These are phyloP conservation scores for Siniperca scherzeri DNA, from an alignment of 2,797 vertebrate genomes.

Conservation along the genomic window DNA sequence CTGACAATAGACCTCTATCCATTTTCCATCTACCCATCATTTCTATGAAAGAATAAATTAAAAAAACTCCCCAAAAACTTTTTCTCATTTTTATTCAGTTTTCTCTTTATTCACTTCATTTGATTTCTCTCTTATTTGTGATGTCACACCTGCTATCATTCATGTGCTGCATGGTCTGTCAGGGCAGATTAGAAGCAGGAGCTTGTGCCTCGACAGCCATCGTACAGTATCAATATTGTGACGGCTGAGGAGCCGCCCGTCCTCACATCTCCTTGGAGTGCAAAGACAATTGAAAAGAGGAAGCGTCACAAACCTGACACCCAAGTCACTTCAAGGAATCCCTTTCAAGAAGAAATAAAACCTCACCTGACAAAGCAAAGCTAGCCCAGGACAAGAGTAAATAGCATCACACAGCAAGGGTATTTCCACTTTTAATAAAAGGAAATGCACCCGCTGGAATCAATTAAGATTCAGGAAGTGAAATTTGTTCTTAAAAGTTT, in stretches of 20 bases:
- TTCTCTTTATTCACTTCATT: slow-evolving; percentile 70
- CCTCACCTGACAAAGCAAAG: slow-evolving; percentile 87
- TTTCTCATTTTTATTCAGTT: slow-evolving; percentile 66
- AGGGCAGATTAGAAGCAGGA: slow-evolving; percentile 85
- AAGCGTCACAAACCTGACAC: slow-evolving; percentile 88
- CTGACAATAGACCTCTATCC: slow-evolving; percentile 55
- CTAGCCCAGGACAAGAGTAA: slow-evolving; percentile 84
- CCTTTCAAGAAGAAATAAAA: slow-evolving; percentile 88
- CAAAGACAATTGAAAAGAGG: slow-evolving; percentile 88
- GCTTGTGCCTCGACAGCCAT: slow-evolving; percentile 85
- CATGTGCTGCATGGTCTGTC: slow-evolving; percentile 83
- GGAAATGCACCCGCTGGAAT: slow-evolving; percentile 67
- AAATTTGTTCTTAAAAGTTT: slow-evolving; percentile 53
- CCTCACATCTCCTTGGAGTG: slow-evolving; percentile 84
- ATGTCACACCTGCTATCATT: slow-evolving; percentile 87
- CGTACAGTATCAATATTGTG: slow-evolving; percentile 89
- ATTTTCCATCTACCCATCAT: slow-evolving; percentile 37
- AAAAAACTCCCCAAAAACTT: slow-evolving; percentile 62
- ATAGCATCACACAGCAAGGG: slow-evolving; percentile 85
- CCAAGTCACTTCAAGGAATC: slow-evolving; percentile 90
- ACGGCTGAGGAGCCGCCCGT: slow-evolving; percentile 86
- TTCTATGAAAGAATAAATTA: slow-evolving; percentile 32
- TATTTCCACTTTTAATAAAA: slow-evolving; percentile 80
- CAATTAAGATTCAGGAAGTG: slow-evolving; percentile 57
- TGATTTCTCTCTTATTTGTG: slow-evolving; percentile 82